Percentiles rank a stretch among this genome's conserved stretches.
Evolutionary conservation across 1,140 invertebrate genomes (phyloP).

Genomic region (Hycleus phaleratus): DNA sequence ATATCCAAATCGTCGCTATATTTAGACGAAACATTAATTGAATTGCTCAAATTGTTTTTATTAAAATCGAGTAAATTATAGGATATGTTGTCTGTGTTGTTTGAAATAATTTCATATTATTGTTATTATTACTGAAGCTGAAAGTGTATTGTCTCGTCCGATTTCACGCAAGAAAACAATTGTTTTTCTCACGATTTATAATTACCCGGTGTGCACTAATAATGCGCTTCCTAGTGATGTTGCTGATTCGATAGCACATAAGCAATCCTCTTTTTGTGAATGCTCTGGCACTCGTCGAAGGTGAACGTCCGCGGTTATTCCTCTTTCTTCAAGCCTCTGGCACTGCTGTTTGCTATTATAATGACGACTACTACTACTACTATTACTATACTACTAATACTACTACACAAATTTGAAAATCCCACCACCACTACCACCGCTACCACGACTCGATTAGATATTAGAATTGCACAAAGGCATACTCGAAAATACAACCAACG

Average conservation of each 20-base stretch:
- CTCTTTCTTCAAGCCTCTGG: slow-evolving; percentile 26
- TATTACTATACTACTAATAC: not conserved
- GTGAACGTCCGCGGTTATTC: slow-evolving; percentile 37
- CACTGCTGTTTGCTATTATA: slow-evolving; percentile 23
- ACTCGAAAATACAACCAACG: too few species aligned
- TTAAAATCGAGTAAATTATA: slow-evolving; percentile 4
- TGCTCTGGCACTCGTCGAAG: slow-evolving; percentile 26
- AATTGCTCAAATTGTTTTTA: not conserved
- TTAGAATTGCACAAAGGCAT: too few species aligned
- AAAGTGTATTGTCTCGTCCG: not conserved
- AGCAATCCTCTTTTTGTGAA: slow-evolving; percentile 28
- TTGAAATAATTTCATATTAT: slow-evolving; percentile 2
- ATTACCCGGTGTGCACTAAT: slow-evolving; percentile 25
- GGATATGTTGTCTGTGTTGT: slow-evolving; percentile 12
- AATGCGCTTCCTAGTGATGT: slow-evolving; percentile 33
- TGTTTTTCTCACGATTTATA: slow-evolving; percentile 31
- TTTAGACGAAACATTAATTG: too few species aligned
- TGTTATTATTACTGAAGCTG: slow-evolving; percentile 6
- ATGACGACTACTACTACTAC: not conserved
- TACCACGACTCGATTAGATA: too few species aligned
- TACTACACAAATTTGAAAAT: not conserved
- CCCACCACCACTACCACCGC: not conserved
- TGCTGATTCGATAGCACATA: slow-evolving; percentile 27
- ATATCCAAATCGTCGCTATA: too few species aligned
- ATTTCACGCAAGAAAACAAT: not conserved